These are phyloP conservation scores for Coenonympha arcania DNA, from an alignment of 2,888 invertebrate species.

Conservation along the genomic window DNA sequence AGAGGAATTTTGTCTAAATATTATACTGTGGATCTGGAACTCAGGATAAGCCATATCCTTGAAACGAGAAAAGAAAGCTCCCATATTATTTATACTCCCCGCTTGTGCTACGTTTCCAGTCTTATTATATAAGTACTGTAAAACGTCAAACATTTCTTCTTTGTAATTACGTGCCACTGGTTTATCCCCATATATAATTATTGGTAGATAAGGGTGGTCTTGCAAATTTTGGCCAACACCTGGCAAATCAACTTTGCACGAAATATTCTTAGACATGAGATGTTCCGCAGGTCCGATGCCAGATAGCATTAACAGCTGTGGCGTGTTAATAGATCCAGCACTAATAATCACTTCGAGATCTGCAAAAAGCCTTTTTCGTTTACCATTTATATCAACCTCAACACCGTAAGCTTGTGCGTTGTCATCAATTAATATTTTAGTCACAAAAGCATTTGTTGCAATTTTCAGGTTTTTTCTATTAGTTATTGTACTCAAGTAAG, in stretches of 20 bases:
- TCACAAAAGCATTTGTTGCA: constrained; percentile 63
- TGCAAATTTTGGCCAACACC: constrained; percentile 72
- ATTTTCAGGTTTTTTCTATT: constrained; percentile 49
- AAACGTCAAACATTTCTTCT: constrained; percentile 41
- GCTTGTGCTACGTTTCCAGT: constrained; percentile 65
- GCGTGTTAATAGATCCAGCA: constrained; percentile 64
- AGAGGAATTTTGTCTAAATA: constrained; percentile 22
- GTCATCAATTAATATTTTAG: constrained; percentile 62
- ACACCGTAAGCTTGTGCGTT: constrained; percentile 48
- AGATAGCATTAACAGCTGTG: constrained; percentile 68
- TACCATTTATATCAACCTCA: constrained; percentile 39
- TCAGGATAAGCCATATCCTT: constrained; percentile 43
- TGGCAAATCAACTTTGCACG: constrained; percentile 48
- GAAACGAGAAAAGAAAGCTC: constrained; percentile 39
- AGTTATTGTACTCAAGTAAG: constrained; percentile 51
- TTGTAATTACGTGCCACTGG: constrained; percentile 36
- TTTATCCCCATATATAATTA: constrained; percentile 45
- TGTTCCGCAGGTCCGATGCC: constrained; percentile 65
- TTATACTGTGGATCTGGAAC: constrained; percentile 40
- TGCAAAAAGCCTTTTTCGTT: constrained; percentile 33
- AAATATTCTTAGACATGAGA: constrained; percentile 46
- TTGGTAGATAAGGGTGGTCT: constrained; percentile 61
- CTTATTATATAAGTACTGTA: constrained; percentile 65
- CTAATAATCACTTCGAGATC: constrained; percentile 64
- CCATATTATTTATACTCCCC: constrained; percentile 70